Conservation (phyloP, 2,113 vertebrate species). For the Ammodytes marinus region DNA sequence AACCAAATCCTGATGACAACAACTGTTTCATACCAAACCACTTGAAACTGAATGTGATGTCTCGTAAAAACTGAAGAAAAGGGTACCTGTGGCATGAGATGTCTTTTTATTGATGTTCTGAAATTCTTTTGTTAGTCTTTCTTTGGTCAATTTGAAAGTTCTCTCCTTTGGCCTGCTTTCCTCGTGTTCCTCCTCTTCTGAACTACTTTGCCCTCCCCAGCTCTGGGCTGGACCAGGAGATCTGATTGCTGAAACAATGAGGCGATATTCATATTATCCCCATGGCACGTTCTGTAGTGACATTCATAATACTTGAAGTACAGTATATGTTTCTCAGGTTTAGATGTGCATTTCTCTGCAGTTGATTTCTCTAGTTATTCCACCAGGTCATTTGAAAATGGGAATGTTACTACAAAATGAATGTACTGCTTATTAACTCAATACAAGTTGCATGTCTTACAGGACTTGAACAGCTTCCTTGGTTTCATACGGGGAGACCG, state of each 20-base stretch:
- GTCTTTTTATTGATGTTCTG: conserved; percentile 19
- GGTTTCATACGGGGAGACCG: conserved; percentile 76
- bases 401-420: background rate
- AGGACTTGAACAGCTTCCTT: conserved; percentile 80
- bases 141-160: background rate
- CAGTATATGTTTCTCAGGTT: background rate
- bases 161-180: background rate
- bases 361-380: background rate
- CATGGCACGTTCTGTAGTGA: too few species aligned
- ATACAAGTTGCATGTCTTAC: conserved; percentile 45
- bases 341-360: background rate
- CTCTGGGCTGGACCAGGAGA: background rate
- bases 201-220: conserved; percentile 37
- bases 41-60: background rate
- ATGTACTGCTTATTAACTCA: background rate
- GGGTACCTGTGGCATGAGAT: conserved; percentile 35
- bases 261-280: background rate
- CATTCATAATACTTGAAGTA: background rate
- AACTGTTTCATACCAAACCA: background rate
- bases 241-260: conserved; percentile 17
- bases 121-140: conserved; percentile 15
- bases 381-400: background rate
- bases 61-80: background rate
- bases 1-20: background rate
- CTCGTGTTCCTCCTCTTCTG: conserved; percentile 28